phyloP scores from a whole-genome alignment of 2,113 vertebrate species.

The Lepus europaeus region DNA sequence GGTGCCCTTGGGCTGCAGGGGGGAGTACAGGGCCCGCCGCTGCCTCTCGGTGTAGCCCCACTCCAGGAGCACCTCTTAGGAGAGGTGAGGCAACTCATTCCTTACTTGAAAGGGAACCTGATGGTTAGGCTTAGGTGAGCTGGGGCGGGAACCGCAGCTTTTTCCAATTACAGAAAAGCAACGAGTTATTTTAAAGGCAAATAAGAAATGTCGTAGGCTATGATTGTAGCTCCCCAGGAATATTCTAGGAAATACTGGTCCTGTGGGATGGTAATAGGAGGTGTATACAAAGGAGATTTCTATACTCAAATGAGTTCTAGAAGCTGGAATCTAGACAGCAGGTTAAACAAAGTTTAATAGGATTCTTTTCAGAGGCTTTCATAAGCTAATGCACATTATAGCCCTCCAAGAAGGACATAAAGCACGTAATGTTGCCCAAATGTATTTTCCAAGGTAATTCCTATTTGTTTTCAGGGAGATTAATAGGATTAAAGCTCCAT shows the following conservation, averaged over 20 bases:
- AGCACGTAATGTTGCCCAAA: slow-evolving; percentile 49
- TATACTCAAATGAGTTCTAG: slow-evolving; percentile 57
- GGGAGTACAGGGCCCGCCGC: background rate
- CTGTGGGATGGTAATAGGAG: slow-evolving; percentile 44
- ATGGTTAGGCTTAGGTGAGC: background rate
- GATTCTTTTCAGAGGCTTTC: slow-evolving; percentile 53
- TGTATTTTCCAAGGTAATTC: slow-evolving; percentile 49
- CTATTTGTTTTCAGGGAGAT: background rate
- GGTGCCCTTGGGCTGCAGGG: background rate
- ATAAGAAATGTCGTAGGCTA: slow-evolving; percentile 38
- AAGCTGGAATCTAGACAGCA: slow-evolving; percentile 49
- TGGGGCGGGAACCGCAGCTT: background rate
- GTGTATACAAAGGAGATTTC: slow-evolving; percentile 35
- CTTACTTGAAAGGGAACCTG: background rate
- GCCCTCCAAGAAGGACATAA: slow-evolving; percentile 35
- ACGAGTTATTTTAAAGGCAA: slow-evolving; percentile 63
- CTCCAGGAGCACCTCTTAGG: background rate
- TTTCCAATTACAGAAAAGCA: slow-evolving; percentile 66
- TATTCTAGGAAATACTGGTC: slow-evolving; percentile 50
- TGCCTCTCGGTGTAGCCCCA: background rate
- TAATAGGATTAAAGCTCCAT: background rate
- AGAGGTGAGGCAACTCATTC: background rate
- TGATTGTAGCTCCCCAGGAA: slow-evolving; percentile 25
- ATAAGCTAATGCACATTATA: slow-evolving; percentile 48
- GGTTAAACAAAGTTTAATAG: slow-evolving; percentile 64